Evolutionary conservation across 1,140 invertebrate species (phyloP).

Genomic region (Anagrus nilaparvatae): DNA sequence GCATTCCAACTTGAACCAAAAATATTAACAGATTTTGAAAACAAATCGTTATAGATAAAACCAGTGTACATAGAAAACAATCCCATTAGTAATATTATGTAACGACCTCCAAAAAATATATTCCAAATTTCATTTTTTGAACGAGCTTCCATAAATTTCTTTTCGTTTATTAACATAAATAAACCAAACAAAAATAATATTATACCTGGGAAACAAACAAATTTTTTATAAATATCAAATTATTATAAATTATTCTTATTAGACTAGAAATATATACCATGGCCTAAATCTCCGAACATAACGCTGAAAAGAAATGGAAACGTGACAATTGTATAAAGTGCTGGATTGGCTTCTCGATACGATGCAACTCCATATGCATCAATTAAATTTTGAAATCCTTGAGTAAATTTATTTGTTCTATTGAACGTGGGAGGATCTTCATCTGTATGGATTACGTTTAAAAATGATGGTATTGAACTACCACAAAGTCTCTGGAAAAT

Average conservation of each 20-base stretch:
- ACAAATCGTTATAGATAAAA: slow-evolving; percentile 95
- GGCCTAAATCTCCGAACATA: slow-evolving; percentile 97
- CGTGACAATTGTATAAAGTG: slow-evolving; percentile 88
- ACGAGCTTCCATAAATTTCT: slow-evolving; percentile 52
- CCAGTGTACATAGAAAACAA: slow-evolving; percentile 95
- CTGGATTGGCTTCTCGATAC: slow-evolving; percentile 94
- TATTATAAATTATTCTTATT: no score
- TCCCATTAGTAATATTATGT: slow-evolving; percentile 96
- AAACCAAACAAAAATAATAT: slow-evolving; percentile 49
- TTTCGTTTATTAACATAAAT: slow-evolving; percentile 72
- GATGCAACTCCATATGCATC: slow-evolving; percentile 90
- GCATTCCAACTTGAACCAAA: slow-evolving; percentile 78
- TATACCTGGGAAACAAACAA: slow-evolving; percentile 8
- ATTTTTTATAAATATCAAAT: no score
- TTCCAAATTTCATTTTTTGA: slow-evolving; percentile 84
- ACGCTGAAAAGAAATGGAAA: slow-evolving; percentile 97
- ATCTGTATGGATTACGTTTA: slow-evolving; percentile 84
- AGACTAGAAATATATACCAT: slow-evolving; percentile 60
- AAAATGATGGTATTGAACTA: slow-evolving; percentile 87
- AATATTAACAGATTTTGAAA: slow-evolving; percentile 91
- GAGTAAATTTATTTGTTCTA: slow-evolving; percentile 90
- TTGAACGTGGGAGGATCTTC: slow-evolving; percentile 93
- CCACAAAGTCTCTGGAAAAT: slow-evolving; percentile 71
- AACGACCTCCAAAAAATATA: slow-evolving; percentile 95
- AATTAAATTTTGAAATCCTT: slow-evolving; percentile 90